These are phyloP conservation scores for Trachymyrmex septentrionalis DNA, from an alignment of 1,140 invertebrate genomes.

Conservation along the genomic window DNA sequence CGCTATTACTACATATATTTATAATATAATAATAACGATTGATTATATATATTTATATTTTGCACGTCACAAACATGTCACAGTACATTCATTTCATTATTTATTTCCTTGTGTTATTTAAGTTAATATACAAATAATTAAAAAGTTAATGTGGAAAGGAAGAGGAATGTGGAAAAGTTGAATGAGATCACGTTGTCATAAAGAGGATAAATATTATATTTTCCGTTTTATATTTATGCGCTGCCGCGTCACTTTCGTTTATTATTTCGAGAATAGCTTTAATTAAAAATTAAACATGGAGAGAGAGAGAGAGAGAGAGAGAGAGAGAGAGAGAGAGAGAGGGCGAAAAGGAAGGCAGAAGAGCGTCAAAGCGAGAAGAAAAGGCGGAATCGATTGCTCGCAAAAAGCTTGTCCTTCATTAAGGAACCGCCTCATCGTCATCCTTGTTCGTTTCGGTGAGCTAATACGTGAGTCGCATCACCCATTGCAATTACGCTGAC, in stretches of 20 bases:
- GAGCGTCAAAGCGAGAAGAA: conserved; percentile 9
- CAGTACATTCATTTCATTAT: neutral
- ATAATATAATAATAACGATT: no score
- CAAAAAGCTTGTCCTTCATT: conserved; percentile 72
- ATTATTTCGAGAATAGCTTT: conserved; percentile 25
- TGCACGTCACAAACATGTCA: neutral
- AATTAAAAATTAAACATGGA: conserved; percentile 16
- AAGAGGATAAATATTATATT: neutral
- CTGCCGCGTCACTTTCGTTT: neutral
- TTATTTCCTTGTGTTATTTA: neutral
- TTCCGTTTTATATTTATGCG: neutral
- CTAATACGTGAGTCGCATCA: conserved; percentile 68
- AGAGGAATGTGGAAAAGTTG: no score
- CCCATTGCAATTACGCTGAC: conserved; percentile 12
- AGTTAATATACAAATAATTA: neutral
- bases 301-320: no score
- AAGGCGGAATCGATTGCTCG: neutral
- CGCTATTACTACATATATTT: no score
- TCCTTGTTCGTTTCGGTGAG: conserved; percentile 37
- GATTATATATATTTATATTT: neutral
- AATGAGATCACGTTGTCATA: neutral
- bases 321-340: no score
- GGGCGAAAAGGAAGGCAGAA: neutral
- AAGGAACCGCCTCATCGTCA: conserved; percentile 48
- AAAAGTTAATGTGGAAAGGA: no score